Base-by-base conservation (phyloP, 1,140 invertebrate species). In the Drosophila saltans region DNA sequence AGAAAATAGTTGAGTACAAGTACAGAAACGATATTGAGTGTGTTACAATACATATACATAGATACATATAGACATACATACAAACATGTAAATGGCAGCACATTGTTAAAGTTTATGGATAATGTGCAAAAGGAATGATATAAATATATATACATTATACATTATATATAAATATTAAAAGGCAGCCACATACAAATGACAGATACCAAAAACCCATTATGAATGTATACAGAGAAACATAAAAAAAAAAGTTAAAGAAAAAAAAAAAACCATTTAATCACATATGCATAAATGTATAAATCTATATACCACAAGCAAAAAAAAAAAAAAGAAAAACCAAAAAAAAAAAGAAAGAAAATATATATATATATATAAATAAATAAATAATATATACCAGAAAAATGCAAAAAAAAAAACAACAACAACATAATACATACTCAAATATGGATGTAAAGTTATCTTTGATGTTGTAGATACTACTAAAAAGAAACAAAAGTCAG, bases 71-170 rank as follows among this genome's bases (percentile, higher is more conserved):
- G 63, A 73, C 28, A 30, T 30, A 30, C 28, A 30, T 30, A 30
- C 28, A 30, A 2, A 30, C 66, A 77, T 73, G 79, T 83, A 69
- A 68, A 77, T 63, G 65, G 55, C 28, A 72, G 69, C 72, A 72
- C 77, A 84, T 89, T 89, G 84, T 89, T 89, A 89, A 89, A 84
- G 84, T 81, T 89, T 76, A 71, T 75, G 74, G 78, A 78, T 74
- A 77, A 77, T 82, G 79, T 86, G 83, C 79, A 66, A 57, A 60
- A 58, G 56, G 74, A 77, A 65, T 72, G 71, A 73, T 76, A 76
- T 58, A 79, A 69, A 61, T 40, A 64, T 57, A 64, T 1, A 69
- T 40, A 62, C 7, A 70, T 48, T 65, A 76, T 68, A 48, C 6
- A 66, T 57, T 26, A 65, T 28, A 80, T 55, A 75, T 61, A 73